phyloP scores from a whole-genome alignment of 2,113 vertebrate genomes.

The Sturnus vulgaris region DNA sequence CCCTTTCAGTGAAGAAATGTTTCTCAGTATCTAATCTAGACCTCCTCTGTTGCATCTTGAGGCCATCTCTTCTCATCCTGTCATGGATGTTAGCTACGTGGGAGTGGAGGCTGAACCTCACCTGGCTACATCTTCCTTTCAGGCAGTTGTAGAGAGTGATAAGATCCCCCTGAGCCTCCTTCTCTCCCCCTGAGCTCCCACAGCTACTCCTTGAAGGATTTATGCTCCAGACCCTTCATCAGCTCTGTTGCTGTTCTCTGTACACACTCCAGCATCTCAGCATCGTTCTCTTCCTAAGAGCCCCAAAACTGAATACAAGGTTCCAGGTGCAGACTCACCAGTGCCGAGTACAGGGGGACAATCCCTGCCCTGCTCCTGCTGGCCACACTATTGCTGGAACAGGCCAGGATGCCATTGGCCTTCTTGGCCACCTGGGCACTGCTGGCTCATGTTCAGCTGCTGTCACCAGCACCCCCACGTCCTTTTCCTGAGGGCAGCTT shows the following conservation, averaged over 20 bases:
- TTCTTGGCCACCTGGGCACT: neutral
- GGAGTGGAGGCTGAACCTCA: neutral
- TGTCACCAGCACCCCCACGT: neutral
- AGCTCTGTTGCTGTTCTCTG: neutral
- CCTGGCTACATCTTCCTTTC: neutral
- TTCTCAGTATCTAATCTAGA: neutral
- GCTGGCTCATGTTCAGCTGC: neutral
- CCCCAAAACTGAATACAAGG: neutral
- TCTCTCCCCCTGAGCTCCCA: neutral
- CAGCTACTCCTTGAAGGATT: neutral
- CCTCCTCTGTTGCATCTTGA: too few relatives aligned
- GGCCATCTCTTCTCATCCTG: neutral
- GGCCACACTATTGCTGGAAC: neutral
- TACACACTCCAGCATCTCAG: neutral
- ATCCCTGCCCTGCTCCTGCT: neutral
- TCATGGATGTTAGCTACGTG: neutral
- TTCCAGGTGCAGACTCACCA: rapidly evolving
- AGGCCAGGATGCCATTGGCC: neutral
- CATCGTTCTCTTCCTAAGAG: too few relatives aligned
- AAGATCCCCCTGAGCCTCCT: neutral
- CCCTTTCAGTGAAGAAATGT: neutral
- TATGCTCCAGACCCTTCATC: neutral
- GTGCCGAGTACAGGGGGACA: rapidly evolving
- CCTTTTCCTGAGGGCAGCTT: neutral
- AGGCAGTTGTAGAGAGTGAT: too few relatives aligned